A percentile compares a stretch with the other conserved stretches of the same genome.
Evolutionary conservation across 2,888 invertebrate genomes (phyloP).

Genomic region (Oxytorus armatus): DNA sequence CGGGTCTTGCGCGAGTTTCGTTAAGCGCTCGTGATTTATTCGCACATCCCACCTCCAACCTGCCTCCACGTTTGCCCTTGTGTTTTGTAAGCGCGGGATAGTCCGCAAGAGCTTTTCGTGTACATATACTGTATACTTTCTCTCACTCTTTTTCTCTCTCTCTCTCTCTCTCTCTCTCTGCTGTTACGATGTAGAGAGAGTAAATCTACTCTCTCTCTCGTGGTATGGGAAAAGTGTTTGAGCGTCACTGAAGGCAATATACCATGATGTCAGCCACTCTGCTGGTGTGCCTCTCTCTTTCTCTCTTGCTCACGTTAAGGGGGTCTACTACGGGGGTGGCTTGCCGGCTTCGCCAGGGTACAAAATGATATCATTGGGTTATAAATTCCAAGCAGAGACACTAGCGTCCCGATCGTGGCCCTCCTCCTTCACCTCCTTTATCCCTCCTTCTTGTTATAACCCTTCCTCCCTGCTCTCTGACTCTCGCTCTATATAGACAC

Average conservation of each 20-base stretch:
- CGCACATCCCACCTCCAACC: slow-evolving; percentile 44
- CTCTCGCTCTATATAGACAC: slow-evolving; percentile 62
- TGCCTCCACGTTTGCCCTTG: slow-evolving; percentile 43
- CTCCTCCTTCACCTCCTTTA: slow-evolving; percentile 66
- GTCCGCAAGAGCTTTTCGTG: slow-evolving; percentile 52
- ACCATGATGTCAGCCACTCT: slow-evolving; percentile 83
- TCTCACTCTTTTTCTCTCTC: slow-evolving; percentile 1
- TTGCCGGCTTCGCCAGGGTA: slow-evolving; percentile 80
- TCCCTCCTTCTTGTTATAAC: slow-evolving; percentile 77
- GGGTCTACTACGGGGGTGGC: slow-evolving; percentile 75
- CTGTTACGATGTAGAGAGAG: slow-evolving; percentile 14
- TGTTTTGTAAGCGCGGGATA: slow-evolving; percentile 44
- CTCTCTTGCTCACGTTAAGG: slow-evolving; percentile 72
- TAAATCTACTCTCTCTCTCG: slow-evolving; percentile 56
- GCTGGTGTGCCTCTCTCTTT: slow-evolving; percentile 71
- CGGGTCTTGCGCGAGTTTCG: slow-evolving; percentile 70
- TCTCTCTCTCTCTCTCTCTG: slow-evolving; percentile 22
- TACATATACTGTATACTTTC: slow-evolving; percentile 31
- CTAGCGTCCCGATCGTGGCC: slow-evolving; percentile 79
- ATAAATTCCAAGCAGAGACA: slow-evolving; percentile 84
- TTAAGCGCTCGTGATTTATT: slow-evolving; percentile 76
- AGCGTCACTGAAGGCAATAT: slow-evolving; percentile 83
- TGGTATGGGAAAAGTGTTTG: slow-evolving; percentile 78
- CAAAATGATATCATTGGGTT: slow-evolving; percentile 84
- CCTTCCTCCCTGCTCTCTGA: slow-evolving; percentile 74